Percentiles rank a stretch among this genome's conserved stretches.
Conservation (phyloP, 2,113 vertebrate genomes). For the Alethe castanea region DNA sequence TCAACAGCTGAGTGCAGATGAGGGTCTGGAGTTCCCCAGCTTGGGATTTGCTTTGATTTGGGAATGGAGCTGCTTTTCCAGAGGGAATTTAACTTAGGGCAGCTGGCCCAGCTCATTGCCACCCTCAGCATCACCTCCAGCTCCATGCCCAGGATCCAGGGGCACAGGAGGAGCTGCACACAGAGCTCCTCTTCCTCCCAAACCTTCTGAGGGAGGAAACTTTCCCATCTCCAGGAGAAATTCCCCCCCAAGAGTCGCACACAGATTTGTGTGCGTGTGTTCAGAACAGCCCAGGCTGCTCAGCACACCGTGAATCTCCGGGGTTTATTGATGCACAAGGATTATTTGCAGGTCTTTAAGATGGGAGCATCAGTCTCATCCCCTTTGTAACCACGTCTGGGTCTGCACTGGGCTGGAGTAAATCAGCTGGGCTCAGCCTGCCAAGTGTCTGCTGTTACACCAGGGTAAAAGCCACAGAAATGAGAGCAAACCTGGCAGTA, state of each 20-base stretch:
- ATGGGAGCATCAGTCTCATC: not conserved
- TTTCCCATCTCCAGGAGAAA: not conserved
- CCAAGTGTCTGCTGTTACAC: not conserved
- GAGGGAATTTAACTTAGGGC: not conserved
- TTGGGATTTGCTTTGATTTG: not conserved
- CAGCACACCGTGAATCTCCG: not conserved
- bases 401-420: not conserved
- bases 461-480: not conserved
- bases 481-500: not conserved
- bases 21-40: not conserved
- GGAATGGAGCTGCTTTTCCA: not conserved
- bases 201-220: not conserved
- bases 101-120: not conserved
- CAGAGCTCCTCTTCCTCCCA: not conserved
- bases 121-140: not conserved
- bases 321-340: not conserved
- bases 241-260: fast-evolving
- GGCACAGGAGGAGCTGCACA: not conserved
- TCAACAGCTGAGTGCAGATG: not conserved
- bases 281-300: not conserved
- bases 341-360: not conserved
- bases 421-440: not conserved
- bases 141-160: fast-evolving
- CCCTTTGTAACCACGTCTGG: not conserved
- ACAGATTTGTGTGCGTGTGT: not conserved